A percentile compares a stretch with the other conserved stretches of the same genome.
Conservation (phyloP, 2,888 invertebrate genomes). For the Keiferia lycopersicella region DNA sequence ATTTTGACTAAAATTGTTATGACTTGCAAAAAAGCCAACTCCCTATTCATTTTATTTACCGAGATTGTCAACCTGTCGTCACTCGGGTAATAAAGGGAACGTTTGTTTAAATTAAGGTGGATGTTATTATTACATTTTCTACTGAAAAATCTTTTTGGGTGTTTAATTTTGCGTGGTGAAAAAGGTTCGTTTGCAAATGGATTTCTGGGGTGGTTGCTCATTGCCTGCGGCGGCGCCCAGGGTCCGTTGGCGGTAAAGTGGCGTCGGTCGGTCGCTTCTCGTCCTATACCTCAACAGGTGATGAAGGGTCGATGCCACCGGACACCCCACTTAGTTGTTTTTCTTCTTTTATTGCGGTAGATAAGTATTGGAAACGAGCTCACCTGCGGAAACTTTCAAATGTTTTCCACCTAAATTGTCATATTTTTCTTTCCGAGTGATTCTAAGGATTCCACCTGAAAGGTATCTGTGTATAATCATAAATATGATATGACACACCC, state of each 20-base stretch:
- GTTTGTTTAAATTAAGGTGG: constrained; percentile 45
- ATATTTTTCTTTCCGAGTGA: too few species aligned
- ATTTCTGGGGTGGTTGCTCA: not conserved
- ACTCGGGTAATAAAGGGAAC: constrained; percentile 35
- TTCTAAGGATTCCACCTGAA: too few species aligned
- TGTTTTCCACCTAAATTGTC: too few species aligned
- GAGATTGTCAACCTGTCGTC: constrained; percentile 37
- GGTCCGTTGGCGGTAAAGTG: not conserved
- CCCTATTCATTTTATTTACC: constrained; percentile 44
- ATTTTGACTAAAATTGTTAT: constrained; percentile 6
- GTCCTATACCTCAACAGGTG: not conserved
- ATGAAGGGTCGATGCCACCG: not conserved
- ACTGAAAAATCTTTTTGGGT: constrained; percentile 36
- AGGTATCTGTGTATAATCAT: too few species aligned
- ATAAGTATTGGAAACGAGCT: too few species aligned
- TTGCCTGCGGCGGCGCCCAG: not conserved
- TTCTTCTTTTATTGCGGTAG: too few species aligned
- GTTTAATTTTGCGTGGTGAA: constrained; percentile 39
- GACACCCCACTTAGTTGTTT: not conserved
- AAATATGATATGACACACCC: too few species aligned
- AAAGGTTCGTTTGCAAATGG: constrained; percentile 28
- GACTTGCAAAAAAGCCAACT: not conserved
- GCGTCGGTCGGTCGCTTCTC: not conserved
- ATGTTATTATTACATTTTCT: constrained; percentile 40
- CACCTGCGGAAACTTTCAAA: too few species aligned